Evolutionary conservation across 2,888 invertebrate genomes (phyloP).

Genomic region (Himalopsyche japonica): DNA sequence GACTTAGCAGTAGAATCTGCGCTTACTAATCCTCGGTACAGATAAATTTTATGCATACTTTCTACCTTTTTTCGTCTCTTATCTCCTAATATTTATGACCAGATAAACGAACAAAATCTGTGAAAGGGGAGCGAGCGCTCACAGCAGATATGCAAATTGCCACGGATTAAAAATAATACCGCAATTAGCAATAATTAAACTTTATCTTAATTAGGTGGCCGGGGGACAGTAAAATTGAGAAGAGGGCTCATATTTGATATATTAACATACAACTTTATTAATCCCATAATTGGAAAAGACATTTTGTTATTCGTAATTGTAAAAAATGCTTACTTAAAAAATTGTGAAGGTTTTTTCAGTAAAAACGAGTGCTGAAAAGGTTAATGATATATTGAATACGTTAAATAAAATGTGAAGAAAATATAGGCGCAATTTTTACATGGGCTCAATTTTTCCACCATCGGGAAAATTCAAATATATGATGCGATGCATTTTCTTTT

Average conservation of each 20-base stretch:
- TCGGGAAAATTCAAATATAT: neutral
- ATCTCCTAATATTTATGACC: conserved; percentile 41
- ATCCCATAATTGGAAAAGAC: conserved; percentile 9
- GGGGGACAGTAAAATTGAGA: neutral
- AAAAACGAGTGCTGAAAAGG: neutral
- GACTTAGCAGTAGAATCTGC: conserved; percentile 14
- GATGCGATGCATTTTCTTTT: neutral
- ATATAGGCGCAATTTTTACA: neutral
- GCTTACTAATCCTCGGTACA: conserved; percentile 17
- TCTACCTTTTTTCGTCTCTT: conserved; percentile 32
- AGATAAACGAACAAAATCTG: conserved; percentile 39
- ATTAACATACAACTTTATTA: conserved; percentile 17
- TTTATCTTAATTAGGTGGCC: conserved; percentile 40
- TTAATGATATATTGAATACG: neutral
- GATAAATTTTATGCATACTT: conserved; percentile 33
- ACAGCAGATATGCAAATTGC: conserved; percentile 39
- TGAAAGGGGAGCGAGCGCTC: conserved; percentile 11
- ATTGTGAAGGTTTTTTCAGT: neutral
- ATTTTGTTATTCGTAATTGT: neutral
- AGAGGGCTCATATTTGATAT: conserved; percentile 17
- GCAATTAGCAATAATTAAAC: conserved; percentile 41
- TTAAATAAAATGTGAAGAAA: neutral
- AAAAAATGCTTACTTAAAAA: neutral
- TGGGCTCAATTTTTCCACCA: neutral
- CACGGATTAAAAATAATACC: conserved; percentile 39